A percentile compares a stretch with the other conserved stretches of the same genome.
Conservation (phyloP, 2,797 vertebrate species). For the Crocodylus rhombifer region DNA sequence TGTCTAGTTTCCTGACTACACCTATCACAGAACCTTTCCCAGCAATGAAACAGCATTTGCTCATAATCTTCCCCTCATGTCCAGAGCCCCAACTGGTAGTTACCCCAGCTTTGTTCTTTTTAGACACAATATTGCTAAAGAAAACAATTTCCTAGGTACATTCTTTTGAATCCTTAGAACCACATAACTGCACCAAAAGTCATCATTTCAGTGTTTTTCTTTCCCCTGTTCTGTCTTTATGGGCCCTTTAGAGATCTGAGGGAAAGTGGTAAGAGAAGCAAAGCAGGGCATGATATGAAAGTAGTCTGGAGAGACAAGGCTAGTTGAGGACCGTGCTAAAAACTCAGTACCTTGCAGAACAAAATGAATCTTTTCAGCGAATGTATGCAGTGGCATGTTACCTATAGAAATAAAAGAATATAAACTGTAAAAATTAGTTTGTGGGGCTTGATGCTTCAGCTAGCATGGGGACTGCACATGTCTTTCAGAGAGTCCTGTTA, state of each 20-base stretch:
- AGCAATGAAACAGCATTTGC: too few species aligned
- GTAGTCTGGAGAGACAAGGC: neutral
- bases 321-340: neutral
- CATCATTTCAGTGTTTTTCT: neutral
- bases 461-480: neutral
- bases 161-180: neutral
- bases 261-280: neutral
- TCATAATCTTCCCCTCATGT: too few species aligned
- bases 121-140: neutral
- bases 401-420: neutral
- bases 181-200: neutral
- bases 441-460: neutral
- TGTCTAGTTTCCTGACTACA: neutral
- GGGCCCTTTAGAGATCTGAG: neutral
- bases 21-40: neutral
- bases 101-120: neutral
- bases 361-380: neutral
- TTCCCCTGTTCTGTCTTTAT: neutral
- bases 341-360: neutral
- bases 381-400: too few species aligned
- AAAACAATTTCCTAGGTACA: neutral
- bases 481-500: neutral
- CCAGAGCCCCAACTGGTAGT: neutral
- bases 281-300: neutral
- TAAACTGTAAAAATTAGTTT: fast-evolving